Percentiles rank a stretch among this genome's conserved stretches.
These are phyloP conservation scores for Propithecus deckenii DNA, from an alignment of 2,797 vertebrate genomes.

Conservation along the genomic window DNA sequence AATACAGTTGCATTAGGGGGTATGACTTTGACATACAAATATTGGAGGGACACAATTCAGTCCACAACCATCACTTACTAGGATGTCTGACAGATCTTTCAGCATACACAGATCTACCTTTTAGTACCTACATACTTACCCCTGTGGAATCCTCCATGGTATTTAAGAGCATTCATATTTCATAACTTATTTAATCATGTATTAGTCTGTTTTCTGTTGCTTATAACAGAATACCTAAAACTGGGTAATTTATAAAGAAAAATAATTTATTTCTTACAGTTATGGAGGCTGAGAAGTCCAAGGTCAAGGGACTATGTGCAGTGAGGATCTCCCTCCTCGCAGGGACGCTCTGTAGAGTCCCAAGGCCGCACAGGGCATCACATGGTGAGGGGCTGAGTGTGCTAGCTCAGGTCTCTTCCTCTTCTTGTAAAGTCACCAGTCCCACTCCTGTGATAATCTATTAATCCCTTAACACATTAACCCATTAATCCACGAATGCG, in stretches of 20 bases:
- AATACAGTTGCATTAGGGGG: rapidly evolving
- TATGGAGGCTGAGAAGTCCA: neutral
- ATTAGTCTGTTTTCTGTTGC: neutral
- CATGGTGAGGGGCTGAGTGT: too few species aligned
- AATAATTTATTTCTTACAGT: neutral
- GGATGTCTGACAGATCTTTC: neutral
- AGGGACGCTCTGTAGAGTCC: neutral
- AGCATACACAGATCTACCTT: neutral
- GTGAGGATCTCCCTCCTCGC: neutral
- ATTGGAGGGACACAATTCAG: neutral
- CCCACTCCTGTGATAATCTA: too few species aligned
- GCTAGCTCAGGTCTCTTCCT: too few species aligned
- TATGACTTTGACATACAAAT: neutral
- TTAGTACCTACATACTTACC: neutral
- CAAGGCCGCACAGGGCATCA: too few species aligned
- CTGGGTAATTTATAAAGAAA: neutral
- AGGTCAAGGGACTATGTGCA: neutral
- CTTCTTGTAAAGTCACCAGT: too few species aligned
- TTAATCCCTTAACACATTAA: too few species aligned
- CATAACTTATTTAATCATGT: neutral
- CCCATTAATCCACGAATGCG: too few species aligned
- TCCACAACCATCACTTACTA: neutral
- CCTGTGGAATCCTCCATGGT: neutral
- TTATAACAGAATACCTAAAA: neutral
- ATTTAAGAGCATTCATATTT: neutral